These are phyloP conservation scores for Setipinna tenuifilis DNA, from an alignment of 2,797 vertebrate genomes.

Conservation along the genomic window DNA sequence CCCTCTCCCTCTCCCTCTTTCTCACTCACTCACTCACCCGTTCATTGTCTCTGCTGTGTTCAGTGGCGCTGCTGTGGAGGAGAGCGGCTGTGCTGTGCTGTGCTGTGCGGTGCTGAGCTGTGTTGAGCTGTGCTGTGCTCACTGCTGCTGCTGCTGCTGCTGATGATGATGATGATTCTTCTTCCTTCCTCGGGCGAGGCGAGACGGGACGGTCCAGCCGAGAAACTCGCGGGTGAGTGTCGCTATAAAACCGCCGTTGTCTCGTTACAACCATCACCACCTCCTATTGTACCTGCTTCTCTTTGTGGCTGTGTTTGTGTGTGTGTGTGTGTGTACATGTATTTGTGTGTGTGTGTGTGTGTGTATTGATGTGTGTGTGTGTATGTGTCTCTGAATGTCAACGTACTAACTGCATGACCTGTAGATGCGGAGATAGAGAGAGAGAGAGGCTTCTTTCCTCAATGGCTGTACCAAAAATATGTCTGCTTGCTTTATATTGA, in stretches of 20 bases:
- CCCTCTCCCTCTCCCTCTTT: background rate
- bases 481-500: background rate
- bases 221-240: slow-evolving; percentile 15
- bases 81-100: slow-evolving; percentile 26
- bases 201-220: background rate
- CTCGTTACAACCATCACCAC: background rate
- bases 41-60: slow-evolving; percentile 53
- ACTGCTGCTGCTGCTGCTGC: too few relatives aligned
- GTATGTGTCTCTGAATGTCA: slow-evolving; percentile 2
- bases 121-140: too few relatives aligned
- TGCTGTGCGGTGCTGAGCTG: too few relatives aligned
- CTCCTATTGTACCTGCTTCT: background rate
- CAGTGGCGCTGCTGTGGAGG: background rate
- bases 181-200: background rate
- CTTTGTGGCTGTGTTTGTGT: slow-evolving; percentile 1
- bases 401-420: slow-evolving; percentile 16
- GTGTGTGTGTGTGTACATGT: background rate
- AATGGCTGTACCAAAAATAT: background rate
- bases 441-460: background rate
- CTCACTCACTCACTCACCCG: slow-evolving; percentile 34
- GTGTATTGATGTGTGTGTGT: background rate
- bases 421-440: background rate
- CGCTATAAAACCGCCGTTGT: background rate
- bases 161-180: too few relatives aligned
- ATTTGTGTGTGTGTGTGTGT: background rate